Evolutionary conservation across 2,888 invertebrate species (phyloP).

Genomic region (Cryptocheilus praepositus): DNA sequence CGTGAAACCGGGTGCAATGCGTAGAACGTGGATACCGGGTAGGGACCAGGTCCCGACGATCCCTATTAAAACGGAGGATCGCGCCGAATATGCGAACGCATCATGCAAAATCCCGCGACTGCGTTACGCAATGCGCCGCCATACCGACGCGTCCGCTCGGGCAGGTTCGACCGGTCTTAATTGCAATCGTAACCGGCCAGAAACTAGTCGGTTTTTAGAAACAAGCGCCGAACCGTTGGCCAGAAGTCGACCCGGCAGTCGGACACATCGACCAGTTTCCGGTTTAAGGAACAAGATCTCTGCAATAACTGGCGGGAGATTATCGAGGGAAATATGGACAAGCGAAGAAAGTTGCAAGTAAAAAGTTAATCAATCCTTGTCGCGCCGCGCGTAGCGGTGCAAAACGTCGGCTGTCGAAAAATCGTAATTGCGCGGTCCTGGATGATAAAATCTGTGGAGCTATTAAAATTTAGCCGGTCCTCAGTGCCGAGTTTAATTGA

Average conservation of each 20-base stretch:
- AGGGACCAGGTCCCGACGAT: background rate
- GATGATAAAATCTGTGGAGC: no score
- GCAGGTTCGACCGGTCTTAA: constrained; percentile 66
- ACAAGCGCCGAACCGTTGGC: constrained; percentile 10
- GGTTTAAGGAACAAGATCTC: background rate
- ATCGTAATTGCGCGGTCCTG: no score
- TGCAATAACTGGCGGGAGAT: background rate
- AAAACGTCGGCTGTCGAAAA: background rate
- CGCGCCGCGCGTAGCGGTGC: constrained; percentile 4
- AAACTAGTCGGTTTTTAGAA: constrained; percentile 49
- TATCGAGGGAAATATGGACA: background rate
- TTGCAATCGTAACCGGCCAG: constrained; percentile 47
- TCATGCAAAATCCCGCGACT: constrained; percentile 42
- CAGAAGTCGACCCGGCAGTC: background rate
- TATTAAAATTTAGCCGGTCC: no score
- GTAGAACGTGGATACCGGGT: background rate
- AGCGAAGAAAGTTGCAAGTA: background rate
- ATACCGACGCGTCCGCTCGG: constrained; percentile 49
- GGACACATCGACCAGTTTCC: constrained; percentile 3
- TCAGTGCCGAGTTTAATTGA: no score
- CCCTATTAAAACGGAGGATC: constrained; percentile 2
- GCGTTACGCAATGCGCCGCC: constrained; percentile 53
- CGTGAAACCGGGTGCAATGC: no score
- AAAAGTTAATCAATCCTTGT: background rate
- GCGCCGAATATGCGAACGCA: constrained; percentile 33